These are phyloP conservation scores for Sitobion miscanthi DNA, from an alignment of 1,140 invertebrate species.

Conservation along the genomic window DNA sequence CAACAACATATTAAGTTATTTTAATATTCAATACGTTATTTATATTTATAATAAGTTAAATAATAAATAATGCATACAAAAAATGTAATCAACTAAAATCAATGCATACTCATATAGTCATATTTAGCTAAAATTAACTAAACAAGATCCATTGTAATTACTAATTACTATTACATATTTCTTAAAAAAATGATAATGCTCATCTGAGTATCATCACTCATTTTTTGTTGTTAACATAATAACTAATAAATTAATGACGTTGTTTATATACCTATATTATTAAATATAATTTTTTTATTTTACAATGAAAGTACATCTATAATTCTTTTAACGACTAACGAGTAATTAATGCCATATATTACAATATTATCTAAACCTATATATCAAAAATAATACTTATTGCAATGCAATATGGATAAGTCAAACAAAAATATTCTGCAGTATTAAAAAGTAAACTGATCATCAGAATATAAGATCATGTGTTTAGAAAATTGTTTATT, in stretches of 20 bases:
- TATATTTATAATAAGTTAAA: neutral
- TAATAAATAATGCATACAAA: neutral
- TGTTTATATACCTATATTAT: neutral
- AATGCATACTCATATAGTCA: neutral
- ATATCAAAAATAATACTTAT: neutral
- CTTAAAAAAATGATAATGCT: neutral
- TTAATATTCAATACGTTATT: neutral
- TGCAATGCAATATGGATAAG: neutral
- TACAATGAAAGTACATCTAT: neutral
- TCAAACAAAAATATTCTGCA: neutral
- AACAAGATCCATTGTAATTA: neutral
- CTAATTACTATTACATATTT: neutral
- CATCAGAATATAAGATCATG: neutral
- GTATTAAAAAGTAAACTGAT: neutral
- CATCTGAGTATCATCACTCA: too few relatives aligned
- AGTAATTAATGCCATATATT: neutral
- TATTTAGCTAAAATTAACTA: neutral
- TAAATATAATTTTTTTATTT: neutral
- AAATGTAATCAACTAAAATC: neutral
- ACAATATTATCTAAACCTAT: neutral
- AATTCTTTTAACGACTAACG: neutral
- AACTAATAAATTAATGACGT: neutral
- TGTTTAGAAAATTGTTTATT: neutral
- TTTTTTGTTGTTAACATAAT: neutral
- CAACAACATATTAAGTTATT: neutral